phyloP scores from a whole-genome alignment of 2,888 invertebrate genomes.

The Hirtodrosophila histrioides region DNA sequence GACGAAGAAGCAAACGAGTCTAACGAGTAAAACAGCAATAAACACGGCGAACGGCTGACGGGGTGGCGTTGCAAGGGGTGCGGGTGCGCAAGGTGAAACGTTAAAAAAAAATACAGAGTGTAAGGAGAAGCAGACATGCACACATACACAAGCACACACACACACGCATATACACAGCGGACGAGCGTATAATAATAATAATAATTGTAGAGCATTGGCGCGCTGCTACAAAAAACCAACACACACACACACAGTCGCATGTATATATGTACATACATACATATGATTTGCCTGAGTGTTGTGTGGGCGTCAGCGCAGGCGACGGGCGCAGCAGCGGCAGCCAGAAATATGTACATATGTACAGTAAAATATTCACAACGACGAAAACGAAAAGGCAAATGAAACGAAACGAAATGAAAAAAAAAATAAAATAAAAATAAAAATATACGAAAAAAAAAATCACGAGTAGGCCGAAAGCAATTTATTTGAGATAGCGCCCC shows the following conservation, averaged over 20 bases:
- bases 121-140: slow-evolving; percentile 42
- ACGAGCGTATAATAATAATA: slow-evolving; percentile 62
- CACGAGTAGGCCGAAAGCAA: slow-evolving; percentile 80
- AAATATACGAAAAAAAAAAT: slow-evolving; percentile 45
- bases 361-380: slow-evolving; percentile 57
- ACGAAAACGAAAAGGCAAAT: slow-evolving; percentile 53
- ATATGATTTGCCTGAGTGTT: slow-evolving; percentile 21
- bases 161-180: slow-evolving; percentile 1
- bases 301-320: slow-evolving; percentile 46
- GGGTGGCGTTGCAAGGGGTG: slow-evolving; percentile 4
- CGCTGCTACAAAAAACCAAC: slow-evolving; percentile 43
- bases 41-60: slow-evolving; percentile 21
- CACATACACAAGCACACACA: slow-evolving; percentile 16
- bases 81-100: slow-evolving; percentile 73
- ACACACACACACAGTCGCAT: slow-evolving; percentile 7
- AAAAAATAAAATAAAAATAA: slow-evolving; percentile 35
- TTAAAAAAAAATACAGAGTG: slow-evolving; percentile 51
- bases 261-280: slow-evolving; percentile 5
- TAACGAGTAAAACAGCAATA: slow-evolving; percentile 67
- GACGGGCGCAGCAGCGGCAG: slow-evolving; percentile 26
- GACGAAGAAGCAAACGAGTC: slow-evolving; percentile 63
- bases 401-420: slow-evolving; percentile 40
- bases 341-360: slow-evolving; percentile 61
- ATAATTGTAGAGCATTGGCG: slow-evolving; percentile 75
- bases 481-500: slow-evolving; percentile 65